Conservation (phyloP, 2,113 vertebrate genomes). For the Hyperopisus bebe region DNA sequence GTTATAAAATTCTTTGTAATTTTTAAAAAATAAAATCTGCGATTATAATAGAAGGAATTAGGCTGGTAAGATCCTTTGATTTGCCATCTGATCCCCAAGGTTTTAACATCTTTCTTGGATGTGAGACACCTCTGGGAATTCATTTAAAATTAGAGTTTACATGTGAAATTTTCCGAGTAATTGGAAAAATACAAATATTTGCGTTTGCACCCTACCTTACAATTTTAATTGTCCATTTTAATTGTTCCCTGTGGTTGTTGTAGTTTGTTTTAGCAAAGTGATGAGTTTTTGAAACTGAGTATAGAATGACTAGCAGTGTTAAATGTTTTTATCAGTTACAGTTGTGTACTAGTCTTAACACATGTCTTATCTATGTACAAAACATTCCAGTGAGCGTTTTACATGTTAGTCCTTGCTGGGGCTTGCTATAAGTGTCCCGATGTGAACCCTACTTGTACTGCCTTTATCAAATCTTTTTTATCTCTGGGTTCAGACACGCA, state of each 20-base stretch:
- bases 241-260: not conserved
- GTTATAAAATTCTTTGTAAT: not conserved
- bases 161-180: not conserved
- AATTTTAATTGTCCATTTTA: not conserved
- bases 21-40: not conserved
- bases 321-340: not conserved
- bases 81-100: not conserved
- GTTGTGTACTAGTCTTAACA: not conserved
- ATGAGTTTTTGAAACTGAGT: not conserved
- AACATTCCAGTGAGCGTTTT: slow-evolving; percentile 17
- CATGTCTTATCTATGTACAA: slow-evolving; percentile 14
- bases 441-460: slow-evolving; percentile 23
- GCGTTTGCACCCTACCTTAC: not conserved
- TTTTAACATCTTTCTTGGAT: not conserved
- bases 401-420: not conserved
- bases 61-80: not conserved
- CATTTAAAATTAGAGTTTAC: not conserved
- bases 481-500: slow-evolving; percentile 17
- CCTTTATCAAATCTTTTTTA: slow-evolving; percentile 46
- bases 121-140: not conserved
- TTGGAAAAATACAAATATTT: not conserved
- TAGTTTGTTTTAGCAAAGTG: not conserved
- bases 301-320: not conserved
- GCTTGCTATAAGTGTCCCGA: not conserved
- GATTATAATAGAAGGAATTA: not conserved